Base-by-base conservation (phyloP, 1,140 invertebrate species). In the Eueides isabella region DNA sequence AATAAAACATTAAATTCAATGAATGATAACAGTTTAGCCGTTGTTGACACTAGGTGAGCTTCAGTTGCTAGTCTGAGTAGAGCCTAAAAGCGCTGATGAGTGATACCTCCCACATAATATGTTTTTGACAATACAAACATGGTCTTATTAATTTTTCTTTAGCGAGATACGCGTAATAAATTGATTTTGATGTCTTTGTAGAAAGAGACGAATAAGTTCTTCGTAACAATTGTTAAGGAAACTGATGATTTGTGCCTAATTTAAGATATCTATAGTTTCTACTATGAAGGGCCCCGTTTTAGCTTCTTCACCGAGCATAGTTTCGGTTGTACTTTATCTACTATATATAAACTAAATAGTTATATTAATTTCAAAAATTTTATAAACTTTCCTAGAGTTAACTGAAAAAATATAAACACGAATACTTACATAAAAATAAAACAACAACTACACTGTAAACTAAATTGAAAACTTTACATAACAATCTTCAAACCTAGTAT, bases 101-200 rank as follows among this genome's bases (percentile, higher is more conserved):
- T 69, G n/a, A 61, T 30, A 61, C 66, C 44, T 68, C 67, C 67
- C 48, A 61, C 48, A 35, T 69, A 69, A 69, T 68, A 68, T 12
- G 7, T 69, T 69, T 69, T 69, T 69, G 67, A 69, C 67, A 69
- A 69, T 12, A 69, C 33, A 69, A 69, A 31, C 44, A 61, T 69
- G 67, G 61, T 69, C 67, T 61, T 61, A 61, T 61, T 63, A 63
- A 63, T 63, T 69, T 44, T 69, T 48, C 67, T 61, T 69, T 61
- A 69, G 44, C 29, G 30, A 61, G n/a, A 19, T 28, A 48, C 29
- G 2, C 26, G 41, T 69, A 48, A 61, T 16, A 61, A 55, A 55
- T 55, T n/a, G n/a, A 55, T 55, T 23, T 55, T 55, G 19, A 23
- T 23, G 48, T 7, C 11, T 55, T 55, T 12, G 2, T 55, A 5